A percentile compares a stretch with the other conserved stretches of the same genome.
Evolutionary conservation across 2,113 vertebrate species (phyloP).

Genomic region (Ptychochromis oligacanthus): DNA sequence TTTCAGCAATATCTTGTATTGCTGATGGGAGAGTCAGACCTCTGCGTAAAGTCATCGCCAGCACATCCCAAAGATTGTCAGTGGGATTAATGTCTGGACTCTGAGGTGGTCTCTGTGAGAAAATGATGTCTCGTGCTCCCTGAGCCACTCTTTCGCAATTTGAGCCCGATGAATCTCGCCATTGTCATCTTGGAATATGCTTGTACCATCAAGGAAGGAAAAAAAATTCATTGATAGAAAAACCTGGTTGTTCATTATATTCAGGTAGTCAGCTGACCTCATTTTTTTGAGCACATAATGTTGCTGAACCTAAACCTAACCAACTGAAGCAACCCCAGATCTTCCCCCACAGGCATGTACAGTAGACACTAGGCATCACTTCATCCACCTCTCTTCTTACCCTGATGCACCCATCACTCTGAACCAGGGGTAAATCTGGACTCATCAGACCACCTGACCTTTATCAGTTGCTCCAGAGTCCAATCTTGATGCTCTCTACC

Average conservation of each 20-base stretch:
- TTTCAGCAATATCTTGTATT: no score
- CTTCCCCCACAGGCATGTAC: not conserved
- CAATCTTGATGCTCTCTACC: not conserved
- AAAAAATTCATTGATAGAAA: no score
- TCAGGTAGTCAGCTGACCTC: no score
- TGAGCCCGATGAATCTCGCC: no score
- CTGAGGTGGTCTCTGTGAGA: not conserved
- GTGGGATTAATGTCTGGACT: not conserved
- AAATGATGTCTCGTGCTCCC: not conserved
- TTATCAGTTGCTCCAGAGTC: not conserved
- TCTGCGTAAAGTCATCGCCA: no score
- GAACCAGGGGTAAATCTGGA: not conserved
- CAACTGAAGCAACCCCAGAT: not conserved
- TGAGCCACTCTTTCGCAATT: no score
- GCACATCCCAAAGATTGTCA: not conserved
- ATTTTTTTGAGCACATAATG: no score
- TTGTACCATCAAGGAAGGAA: no score
- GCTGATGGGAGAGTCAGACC: no score
- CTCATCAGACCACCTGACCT: not conserved
- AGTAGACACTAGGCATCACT: not conserved
- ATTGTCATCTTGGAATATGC: no score
- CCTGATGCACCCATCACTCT: not conserved
- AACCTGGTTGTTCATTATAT: no score
- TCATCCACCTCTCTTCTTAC: not conserved
- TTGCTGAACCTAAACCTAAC: no score